These are phyloP conservation scores for Drosophila gunungcola DNA, from an alignment of 1,140 invertebrate genomes.

Conservation along the genomic window DNA sequence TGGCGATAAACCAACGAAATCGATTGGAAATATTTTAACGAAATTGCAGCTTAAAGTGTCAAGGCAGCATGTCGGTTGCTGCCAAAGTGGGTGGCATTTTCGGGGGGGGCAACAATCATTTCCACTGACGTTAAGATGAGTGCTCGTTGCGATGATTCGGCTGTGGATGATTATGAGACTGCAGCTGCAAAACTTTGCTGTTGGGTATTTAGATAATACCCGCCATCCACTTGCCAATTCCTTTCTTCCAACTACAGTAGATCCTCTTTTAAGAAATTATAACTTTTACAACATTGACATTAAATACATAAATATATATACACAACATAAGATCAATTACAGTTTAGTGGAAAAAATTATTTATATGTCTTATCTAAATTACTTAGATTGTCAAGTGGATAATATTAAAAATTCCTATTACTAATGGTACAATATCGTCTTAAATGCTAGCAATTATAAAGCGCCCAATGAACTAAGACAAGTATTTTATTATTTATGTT, in stretches of 20 bases:
- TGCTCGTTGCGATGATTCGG: conserved; percentile 53
- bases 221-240: conserved; percentile 18
- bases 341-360: too few species aligned
- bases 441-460: too few species aligned
- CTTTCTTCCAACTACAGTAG: conserved; percentile 2
- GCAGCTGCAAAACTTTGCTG: conserved; percentile 45
- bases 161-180: conserved; percentile 71
- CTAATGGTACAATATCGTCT: too few species aligned
- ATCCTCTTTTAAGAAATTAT: not conserved
- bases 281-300: too few species aligned
- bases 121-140: conserved; percentile 57
- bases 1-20: conserved; percentile 83
- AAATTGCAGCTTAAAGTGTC: conserved; percentile 84
- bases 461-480: too few species aligned
- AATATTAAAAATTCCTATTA: too few species aligned
- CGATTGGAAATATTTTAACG: conserved; percentile 82
- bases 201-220: conserved; percentile 63
- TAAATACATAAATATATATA: too few species aligned
- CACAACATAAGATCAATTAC: too few species aligned
- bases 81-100: conserved; percentile 22
- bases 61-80: conserved; percentile 64
- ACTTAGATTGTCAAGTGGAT: too few species aligned
- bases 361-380: too few species aligned
- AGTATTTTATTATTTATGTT: too few species aligned
- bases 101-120: conserved; percentile 46